Evolutionary conservation across 64 coral and sea anemone species (phyloP), one percentile per base, ranked within the genome.

Genomic region (Porites australiensis): DNA sequence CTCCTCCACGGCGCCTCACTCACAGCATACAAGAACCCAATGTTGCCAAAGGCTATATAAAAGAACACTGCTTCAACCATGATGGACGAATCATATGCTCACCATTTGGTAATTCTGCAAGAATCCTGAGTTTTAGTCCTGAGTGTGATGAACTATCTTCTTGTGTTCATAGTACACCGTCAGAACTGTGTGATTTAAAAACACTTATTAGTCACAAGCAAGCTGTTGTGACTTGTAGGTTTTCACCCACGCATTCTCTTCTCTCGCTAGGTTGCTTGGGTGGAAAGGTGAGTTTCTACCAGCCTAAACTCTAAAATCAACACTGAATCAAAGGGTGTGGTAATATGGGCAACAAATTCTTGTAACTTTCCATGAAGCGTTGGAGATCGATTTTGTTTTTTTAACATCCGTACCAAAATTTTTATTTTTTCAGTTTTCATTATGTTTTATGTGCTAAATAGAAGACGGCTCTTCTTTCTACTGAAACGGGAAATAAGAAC

Each of bases 41-140:
- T 66, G 76, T 90, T 8, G 96, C 94, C 15, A 77, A 69, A 23
- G 96, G 94, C 13, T 98, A 93, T 37, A 98, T 98, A 21, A 98
- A 96, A 21, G 96, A 98, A 16, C 96, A 95, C 72, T 93, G 94
- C 75, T 98, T 98, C 46, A 98, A 94, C 54, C 82, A 52, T 74
- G 96, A 98, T 79, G 96, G 96, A 43, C 87, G 96, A 48, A 86
- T 96, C 50, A 98, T 98, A 74, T 92, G 94, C 20, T 98, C 96
- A 48, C 96, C 96, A 12, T 98, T 96, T 93, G 96, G 94, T 3
- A 95, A 98, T 73, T 93, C 94, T 82, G 90, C 91, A 7, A 82
- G 96, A 68, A 71, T 98, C 46, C 62, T 98, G 20, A 70, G 77
- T 51, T 98, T 98, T 19, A 93, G 59, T 74, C 22, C 74, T 11